Evolutionary conservation across 1,140 invertebrate species (phyloP).

Genomic region (Ericerus pela): DNA sequence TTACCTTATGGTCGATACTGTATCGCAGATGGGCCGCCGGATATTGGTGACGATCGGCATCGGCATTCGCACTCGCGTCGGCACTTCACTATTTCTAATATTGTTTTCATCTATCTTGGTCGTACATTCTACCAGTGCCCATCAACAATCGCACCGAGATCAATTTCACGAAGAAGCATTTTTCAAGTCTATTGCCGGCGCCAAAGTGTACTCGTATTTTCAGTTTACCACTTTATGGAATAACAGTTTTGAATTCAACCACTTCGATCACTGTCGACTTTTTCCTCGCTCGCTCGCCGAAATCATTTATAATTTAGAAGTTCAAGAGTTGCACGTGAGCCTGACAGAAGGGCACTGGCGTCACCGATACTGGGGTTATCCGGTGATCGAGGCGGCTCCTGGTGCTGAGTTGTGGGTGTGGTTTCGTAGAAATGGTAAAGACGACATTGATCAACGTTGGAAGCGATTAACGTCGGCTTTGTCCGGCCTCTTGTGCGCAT

Average conservation of each 20-base stretch:
- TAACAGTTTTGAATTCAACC: slow-evolving; percentile 27
- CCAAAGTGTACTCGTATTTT: slow-evolving; percentile 69
- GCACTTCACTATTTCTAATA: no score
- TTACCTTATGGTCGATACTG: no score
- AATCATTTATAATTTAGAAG: slow-evolving; percentile 65
- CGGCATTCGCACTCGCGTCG: no score
- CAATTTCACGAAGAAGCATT: slow-evolving; percentile 64
- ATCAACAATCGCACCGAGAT: no score
- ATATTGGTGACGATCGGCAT: no score
- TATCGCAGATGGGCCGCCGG: no score
- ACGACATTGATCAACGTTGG: slow-evolving; percentile 65
- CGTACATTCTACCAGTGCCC: no score
- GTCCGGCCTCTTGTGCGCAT: slow-evolving; percentile 87
- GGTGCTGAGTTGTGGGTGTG: slow-evolving; percentile 87
- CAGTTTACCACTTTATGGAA: slow-evolving; percentile 71
- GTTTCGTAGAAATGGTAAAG: slow-evolving; percentile 47
- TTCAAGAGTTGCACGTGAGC: slow-evolving; percentile 80
- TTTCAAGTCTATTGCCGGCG: slow-evolving; percentile 56
- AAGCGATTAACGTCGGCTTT: slow-evolving; percentile 71
- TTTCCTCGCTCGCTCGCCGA: slow-evolving; percentile 83
- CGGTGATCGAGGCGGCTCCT: slow-evolving; percentile 66
- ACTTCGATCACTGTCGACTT: slow-evolving; percentile 47
- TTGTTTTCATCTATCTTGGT: no score
- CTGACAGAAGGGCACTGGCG: slow-evolving; percentile 88
- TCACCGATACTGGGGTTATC: slow-evolving; percentile 85